Base-by-base conservation (phyloP, 2,113 vertebrate species). In the Myotis yumanensis region DNA sequence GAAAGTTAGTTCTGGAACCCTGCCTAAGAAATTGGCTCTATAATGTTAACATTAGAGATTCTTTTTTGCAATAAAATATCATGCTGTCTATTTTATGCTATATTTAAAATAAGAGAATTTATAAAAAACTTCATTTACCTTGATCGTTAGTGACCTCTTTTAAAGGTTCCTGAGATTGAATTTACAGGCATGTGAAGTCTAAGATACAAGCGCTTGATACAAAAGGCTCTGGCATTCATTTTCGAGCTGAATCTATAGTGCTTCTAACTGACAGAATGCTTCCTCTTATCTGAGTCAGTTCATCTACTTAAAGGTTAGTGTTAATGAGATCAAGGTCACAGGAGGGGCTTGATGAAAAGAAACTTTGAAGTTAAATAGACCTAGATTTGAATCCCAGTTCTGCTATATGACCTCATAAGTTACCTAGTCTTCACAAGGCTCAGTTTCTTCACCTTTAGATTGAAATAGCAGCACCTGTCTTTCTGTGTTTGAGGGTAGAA, bases 11-110 rank as follows among this genome's bases (percentile, higher is more conserved):
- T 87, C 89, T 97, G 88, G 80, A 97, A 91, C 51, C 77, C 72
- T 86, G 57, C 73, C 93, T 88, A 92, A 95, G 90, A 95, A 95
- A 97, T 97, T 96, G 91, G 73, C 71, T 96, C 51, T 96, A 11
- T 64, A 46, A 46, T 91, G 66, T 95, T 93, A 95, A 95, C 59
- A 94, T 89, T 95, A 77, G 32, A 94, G 37, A 95, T 54, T 85
- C 16, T 3, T 46, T 95, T 82, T 91, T 89, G 71, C 40, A 96
- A 87, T 95, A 94, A 97, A 97, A 96, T 93, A 76, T 52, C 89
- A 87, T 77, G 52, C 48, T 81, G 40, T 94, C 69, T 86, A 86
- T 89, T 90, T 93, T 95, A 86, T 93, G 62, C 88, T 95, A 69
- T 82, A 86, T 96, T 96, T 97, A 96, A 97, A 95, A 91, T 75